Conservation (phyloP, 2,797 vertebrate species). For the Phalanger gymnotis region DNA sequence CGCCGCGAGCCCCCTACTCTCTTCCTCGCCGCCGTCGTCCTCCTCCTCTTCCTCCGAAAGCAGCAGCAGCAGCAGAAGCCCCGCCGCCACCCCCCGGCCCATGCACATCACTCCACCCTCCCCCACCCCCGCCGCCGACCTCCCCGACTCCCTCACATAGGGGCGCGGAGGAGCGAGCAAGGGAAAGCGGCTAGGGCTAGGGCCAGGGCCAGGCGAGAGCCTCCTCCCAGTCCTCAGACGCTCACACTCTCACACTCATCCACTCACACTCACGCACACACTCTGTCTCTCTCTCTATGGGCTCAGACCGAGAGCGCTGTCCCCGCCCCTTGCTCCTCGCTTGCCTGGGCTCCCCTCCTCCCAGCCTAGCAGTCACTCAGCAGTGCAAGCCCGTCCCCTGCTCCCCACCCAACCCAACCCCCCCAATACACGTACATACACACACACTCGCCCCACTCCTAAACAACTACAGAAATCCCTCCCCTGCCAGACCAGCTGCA, state of each 20-base stretch:
- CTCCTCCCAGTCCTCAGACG: conserved; percentile 51
- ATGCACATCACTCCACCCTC: conserved; percentile 80
- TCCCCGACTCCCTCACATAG: conserved; percentile 76
- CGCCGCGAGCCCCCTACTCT: conserved; percentile 66
- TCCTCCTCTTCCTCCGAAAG: conserved; percentile 67
- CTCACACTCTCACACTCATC: neutral
- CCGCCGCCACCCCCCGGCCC: conserved; percentile 71
- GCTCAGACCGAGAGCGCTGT: conserved; percentile 72
- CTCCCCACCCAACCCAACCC: neutral
- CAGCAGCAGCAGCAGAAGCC: conserved; percentile 12
- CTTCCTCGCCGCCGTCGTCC: conserved; percentile 31
- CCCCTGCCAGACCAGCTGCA: conserved; percentile 7
- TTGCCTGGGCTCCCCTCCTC: conserved; percentile 43
- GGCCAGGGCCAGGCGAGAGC: conserved; percentile 32
- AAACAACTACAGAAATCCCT: conserved; percentile 24
- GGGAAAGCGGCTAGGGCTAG: conserved; percentile 72
- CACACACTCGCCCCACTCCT: conserved; percentile 39
- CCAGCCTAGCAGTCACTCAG: neutral
- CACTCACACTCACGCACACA: conserved; percentile 23
- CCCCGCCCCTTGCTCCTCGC: conserved; percentile 73
- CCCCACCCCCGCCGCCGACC: conserved; percentile 77
- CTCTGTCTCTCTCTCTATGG: neutral
- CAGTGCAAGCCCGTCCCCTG: conserved; percentile 60
- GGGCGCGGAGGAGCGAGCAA: conserved; percentile 72
- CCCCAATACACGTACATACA: neutral